Percentiles rank a stretch among this genome's conserved stretches.
Evolutionary conservation across 1,140 invertebrate genomes (phyloP).

Genomic region (Pentalonia nigronervosa): DNA sequence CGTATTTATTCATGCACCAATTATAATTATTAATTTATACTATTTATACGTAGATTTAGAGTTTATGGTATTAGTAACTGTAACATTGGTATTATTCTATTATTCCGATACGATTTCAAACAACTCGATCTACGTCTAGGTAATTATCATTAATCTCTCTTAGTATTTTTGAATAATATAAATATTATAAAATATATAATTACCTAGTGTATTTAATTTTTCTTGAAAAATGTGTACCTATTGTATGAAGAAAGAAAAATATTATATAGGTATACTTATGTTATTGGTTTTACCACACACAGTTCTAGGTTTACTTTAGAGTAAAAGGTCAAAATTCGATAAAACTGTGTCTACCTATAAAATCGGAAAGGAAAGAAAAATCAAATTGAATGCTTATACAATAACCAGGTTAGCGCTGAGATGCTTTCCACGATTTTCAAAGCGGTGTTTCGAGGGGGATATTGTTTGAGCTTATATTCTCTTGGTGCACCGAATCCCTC

Average conservation of each 20-base stretch:
- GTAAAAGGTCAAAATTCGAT: not conserved
- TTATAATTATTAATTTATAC: not conserved
- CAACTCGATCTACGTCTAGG: not conserved
- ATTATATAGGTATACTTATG: not conserved
- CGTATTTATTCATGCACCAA: not conserved
- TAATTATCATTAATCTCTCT: not conserved
- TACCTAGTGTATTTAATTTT: not conserved
- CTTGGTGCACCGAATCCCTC: not conserved
- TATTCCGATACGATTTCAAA: too few species aligned
- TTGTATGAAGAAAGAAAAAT: not conserved
- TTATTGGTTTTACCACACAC: not conserved
- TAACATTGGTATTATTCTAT: too few species aligned
- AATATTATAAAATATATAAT: not conserved
- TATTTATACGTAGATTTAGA: too few species aligned
- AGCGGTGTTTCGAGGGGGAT: not conserved
- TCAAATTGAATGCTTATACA: constrained; percentile 27
- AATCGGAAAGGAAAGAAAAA: not conserved
- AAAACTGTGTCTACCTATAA: not conserved
- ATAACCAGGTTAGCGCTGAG: constrained; percentile 44
- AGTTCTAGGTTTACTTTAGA: not conserved
- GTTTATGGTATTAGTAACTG: too few species aligned
- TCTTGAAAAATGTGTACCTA: not conserved
- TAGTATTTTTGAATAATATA: not conserved
- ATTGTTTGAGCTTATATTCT: constrained; percentile 9
- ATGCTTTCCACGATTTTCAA: constrained; percentile 36